Conservation (phyloP, 1,140 invertebrate species). For the Calephelis nemesis region DNA sequence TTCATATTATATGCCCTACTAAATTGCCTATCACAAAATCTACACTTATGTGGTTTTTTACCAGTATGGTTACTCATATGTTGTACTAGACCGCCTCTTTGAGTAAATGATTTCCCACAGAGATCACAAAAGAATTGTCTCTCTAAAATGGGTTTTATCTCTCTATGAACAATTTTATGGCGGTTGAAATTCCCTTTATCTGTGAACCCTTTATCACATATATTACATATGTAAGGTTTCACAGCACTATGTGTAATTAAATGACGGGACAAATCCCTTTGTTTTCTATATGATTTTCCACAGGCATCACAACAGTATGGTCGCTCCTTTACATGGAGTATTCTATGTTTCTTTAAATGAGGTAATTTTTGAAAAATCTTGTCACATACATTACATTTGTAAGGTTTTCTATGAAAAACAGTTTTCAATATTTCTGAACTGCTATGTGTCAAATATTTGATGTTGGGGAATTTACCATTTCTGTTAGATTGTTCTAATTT, state of each 20-base stretch:
- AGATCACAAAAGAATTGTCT: conserved; percentile 17
- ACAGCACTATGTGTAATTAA: too few relatives aligned
- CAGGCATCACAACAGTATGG: conserved; percentile 4
- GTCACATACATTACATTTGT: too few relatives aligned
- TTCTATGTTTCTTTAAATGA: not conserved
- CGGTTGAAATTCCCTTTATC: not conserved
- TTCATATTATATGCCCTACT: not conserved
- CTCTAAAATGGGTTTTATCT: not conserved
- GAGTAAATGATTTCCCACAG: conserved; percentile 1
- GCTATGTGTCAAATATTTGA: too few relatives aligned
- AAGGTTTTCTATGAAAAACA: too few relatives aligned
- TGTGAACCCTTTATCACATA: not conserved
- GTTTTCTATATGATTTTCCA: not conserved
- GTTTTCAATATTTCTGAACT: too few relatives aligned
- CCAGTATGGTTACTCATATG: conserved; percentile 13
- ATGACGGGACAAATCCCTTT: not conserved
- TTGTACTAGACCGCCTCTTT: not conserved
- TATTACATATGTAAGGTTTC: not conserved
- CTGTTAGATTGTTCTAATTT: too few relatives aligned
- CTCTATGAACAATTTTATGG: conserved; percentile 15
- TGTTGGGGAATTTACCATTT: too few relatives aligned
- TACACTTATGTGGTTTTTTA: conserved; percentile 15
- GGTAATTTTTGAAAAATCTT: too few relatives aligned
- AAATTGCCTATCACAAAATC: conserved; percentile 13
- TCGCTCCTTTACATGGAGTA: not conserved